These are phyloP conservation scores for Muricea muricata DNA, from an alignment of 92 coral and sea anemone genomes.

Conservation along the genomic window DNA sequence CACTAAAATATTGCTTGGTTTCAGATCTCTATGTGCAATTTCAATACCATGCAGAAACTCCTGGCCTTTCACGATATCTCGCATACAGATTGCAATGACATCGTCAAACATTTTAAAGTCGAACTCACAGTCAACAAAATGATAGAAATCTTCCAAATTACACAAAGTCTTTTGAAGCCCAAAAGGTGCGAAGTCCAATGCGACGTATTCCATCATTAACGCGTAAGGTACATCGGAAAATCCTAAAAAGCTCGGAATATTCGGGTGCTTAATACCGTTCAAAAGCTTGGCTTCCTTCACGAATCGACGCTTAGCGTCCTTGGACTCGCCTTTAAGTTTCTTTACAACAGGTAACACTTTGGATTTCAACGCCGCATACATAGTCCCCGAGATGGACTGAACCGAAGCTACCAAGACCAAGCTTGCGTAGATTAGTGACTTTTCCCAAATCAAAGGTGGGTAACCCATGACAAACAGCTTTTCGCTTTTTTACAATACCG, in stretches of 20 bases:
- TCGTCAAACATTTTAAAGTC: not conserved
- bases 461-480: no score
- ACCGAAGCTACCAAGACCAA: not conserved
- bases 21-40: not conserved
- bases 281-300: not conserved
- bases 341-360: not conserved
- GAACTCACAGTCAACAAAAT: not conserved
- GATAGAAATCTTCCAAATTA: not conserved
- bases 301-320: not conserved
- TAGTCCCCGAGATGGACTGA: not conserved
- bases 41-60: not conserved
- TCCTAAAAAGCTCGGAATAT: not conserved
- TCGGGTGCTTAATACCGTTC: not conserved
- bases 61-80: not conserved
- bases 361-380: not conserved
- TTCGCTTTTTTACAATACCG: no score
- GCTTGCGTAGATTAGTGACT: not conserved
- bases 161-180: not conserved
- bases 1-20: no score
- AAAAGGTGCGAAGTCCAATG: not conserved
- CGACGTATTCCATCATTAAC: not conserved
- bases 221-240: not conserved
- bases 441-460: no score
- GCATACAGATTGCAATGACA: not conserved
- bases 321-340: constrained; percentile 15